These are phyloP conservation scores for Phorcus lineatus DNA, from an alignment of 2,888 invertebrate genomes.

Conservation along the genomic window DNA sequence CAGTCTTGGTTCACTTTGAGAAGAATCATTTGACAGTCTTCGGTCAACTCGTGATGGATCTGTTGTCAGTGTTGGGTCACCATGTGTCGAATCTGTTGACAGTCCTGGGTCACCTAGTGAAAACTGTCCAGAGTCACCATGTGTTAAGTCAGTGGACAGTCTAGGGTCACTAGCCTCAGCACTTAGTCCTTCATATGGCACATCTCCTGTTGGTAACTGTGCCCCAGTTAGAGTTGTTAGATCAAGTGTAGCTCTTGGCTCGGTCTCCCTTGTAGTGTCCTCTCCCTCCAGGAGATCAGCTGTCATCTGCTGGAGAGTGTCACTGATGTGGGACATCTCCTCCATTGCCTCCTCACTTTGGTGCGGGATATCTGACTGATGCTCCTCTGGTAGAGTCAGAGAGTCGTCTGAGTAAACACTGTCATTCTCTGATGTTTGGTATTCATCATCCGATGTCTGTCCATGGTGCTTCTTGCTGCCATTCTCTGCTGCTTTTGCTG, in stretches of 20 bases:
- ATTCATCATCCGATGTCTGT: slow-evolving; percentile 67
- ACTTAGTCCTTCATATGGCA: neutral
- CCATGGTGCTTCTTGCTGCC: slow-evolving; percentile 36
- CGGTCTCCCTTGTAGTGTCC: neutral
- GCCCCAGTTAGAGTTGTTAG: neutral
- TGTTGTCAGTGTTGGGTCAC: no score
- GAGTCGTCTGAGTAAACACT: slow-evolving; percentile 67
- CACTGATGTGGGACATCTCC: slow-evolving; percentile 31
- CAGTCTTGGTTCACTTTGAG: neutral
- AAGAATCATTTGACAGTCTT: neutral
- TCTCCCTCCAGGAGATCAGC: slow-evolving; percentile 1
- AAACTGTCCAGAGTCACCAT: neutral
- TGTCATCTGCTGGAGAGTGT: slow-evolving; percentile 38
- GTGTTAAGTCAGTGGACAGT: slow-evolving; percentile 2
- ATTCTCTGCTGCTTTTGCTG: slow-evolving; percentile 41
- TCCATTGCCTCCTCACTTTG: neutral
- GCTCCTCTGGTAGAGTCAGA: slow-evolving; percentile 34
- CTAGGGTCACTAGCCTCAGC: neutral
- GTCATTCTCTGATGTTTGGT: slow-evolving; percentile 63
- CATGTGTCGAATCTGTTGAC: no score
- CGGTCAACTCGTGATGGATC: neutral
- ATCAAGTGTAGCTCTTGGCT: slow-evolving; percentile 20
- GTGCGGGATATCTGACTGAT: neutral
- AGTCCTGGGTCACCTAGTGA: no score
- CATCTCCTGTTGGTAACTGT: neutral